A percentile compares a stretch with the other conserved stretches of the same genome.
These are phyloP conservation scores for Condylura cristata DNA, from an alignment of 2,113 vertebrate species.

Conservation along the genomic window DNA sequence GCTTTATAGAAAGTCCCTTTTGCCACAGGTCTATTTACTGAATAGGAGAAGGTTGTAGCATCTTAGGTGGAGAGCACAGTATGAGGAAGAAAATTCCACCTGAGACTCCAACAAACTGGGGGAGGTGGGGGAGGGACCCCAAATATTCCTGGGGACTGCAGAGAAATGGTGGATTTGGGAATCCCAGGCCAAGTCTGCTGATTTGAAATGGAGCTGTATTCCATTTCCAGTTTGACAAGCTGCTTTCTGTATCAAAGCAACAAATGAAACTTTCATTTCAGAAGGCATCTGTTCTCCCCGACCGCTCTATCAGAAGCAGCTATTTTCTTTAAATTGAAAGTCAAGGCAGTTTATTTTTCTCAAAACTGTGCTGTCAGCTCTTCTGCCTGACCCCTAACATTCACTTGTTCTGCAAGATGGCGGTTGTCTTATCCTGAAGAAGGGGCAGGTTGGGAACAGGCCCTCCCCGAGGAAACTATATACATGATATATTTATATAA, in stretches of 20 bases:
- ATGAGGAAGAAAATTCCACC: neutral
- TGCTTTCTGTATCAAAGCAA: slow-evolving; percentile 14
- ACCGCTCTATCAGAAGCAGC: slow-evolving; percentile 24
- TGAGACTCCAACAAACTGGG: too few species aligned
- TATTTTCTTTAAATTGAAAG: slow-evolving; percentile 62
- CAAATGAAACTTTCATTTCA: slow-evolving; percentile 22
- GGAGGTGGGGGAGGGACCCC: neutral
- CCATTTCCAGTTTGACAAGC: neutral
- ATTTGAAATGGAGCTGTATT: neutral
- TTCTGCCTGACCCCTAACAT: neutral
- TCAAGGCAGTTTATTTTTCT: slow-evolving; percentile 40
- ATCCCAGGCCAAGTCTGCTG: neutral
- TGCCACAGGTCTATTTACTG: fast-evolving
- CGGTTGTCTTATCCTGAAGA: neutral
- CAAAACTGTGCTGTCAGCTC: slow-evolving; percentile 38
- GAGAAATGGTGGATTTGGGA: neutral
- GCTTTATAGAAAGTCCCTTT: neutral
- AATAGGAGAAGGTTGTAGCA: neutral
- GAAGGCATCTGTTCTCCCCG: neutral
- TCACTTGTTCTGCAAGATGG: neutral
- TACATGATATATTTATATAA: neutral
- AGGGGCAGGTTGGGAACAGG: neutral
- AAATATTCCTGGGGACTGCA: neutral
- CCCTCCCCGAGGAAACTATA: too few species aligned
- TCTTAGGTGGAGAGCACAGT: fast-evolving